A percentile compares a stretch with the other conserved stretches of the same genome.
phyloP scores from a whole-genome alignment of 1,140 invertebrate species.

The Ditylenchus dipsaci region DNA sequence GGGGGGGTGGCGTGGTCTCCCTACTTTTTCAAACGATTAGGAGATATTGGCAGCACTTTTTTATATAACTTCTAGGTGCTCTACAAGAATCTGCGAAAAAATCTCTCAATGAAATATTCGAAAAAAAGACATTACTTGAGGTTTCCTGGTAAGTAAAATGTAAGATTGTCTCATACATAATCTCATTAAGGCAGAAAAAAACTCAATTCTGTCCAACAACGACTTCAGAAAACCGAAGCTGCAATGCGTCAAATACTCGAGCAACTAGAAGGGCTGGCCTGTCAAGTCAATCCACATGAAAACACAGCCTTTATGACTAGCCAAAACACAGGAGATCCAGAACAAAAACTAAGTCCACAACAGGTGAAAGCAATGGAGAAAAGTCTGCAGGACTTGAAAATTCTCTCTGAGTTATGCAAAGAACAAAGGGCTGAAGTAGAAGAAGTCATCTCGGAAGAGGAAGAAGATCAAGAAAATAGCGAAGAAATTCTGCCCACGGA shows the following conservation, averaged over 20 bases:
- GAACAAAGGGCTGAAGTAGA: slow-evolving; percentile 4
- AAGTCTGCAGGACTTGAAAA: background rate
- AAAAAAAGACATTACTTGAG: no score
- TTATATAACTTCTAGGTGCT: no score
- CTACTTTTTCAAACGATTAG: no score
- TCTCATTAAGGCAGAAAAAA: slow-evolving; percentile 21
- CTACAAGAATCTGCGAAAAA: no score
- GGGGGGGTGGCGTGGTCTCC: no score
- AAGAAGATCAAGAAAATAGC: background rate
- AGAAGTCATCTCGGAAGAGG: slow-evolving; percentile 1
- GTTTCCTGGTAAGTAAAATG: no score
- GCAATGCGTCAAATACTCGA: slow-evolving; percentile 37
- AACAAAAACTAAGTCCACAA: slow-evolving; percentile 3
- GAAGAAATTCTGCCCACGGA: background rate
- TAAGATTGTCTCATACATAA: no score
- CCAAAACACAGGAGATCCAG: background rate
- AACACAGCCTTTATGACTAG: background rate
- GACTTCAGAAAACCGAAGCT: slow-evolving; percentile 31
- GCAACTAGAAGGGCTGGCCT: slow-evolving; percentile 36
- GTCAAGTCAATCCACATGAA: background rate
- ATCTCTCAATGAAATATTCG: no score
- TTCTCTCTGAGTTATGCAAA: background rate
- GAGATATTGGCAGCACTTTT: no score
- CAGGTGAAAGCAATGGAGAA: background rate
- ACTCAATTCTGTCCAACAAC: slow-evolving; percentile 30